Base-by-base conservation (phyloP, 2,113 vertebrate genomes). In the Verasper variegatus region DNA sequence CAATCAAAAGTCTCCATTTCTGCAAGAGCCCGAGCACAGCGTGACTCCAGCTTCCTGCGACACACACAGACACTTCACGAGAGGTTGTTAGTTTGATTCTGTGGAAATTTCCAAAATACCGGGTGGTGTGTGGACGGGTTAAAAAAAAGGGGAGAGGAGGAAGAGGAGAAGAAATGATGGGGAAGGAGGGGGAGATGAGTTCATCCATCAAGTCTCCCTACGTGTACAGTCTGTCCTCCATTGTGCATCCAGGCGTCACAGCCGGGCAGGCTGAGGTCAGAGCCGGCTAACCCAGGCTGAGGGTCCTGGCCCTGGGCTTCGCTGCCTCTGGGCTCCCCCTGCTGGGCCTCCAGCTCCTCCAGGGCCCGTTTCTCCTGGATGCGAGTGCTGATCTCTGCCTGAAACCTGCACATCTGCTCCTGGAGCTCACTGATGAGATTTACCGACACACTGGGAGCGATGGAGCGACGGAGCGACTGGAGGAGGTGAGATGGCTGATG, bases 341-440 rank as follows among this genome's bases (percentile, higher is more conserved):
- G 78, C 83, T 82, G 83, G 86, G 91, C 88, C 78, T 91, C 88
- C 76, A 21, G 79, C 81, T 90, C 95, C 95, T 94, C 94, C 90
- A 95, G 94, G 67, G 93, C 93, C 60, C 94, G 95, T 91, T 96
- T 97, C 93, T 96, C 96, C 93, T 97, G 96, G 91, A 99, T 99
- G 81, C 96, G 96, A 89, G 91, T 95, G 92, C 95, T 97, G 96
- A 99, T 98, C 95, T 98, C 97, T 94, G 96, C 94, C 93, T 98
- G 97, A 88, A 99, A 96, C 94, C 92, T 97, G 95, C 97, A 97
- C 97, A 99, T 98, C 95, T 99, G 96, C 88, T 98, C 97, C 94
- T 99, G 97, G 35, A 99, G 97, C 89, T 98, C 97, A 95, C 96
- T 98, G 95, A 99, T 99, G 94, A 98, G 93, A 92, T 98, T 99